Percentiles rank a stretch among this genome's conserved stretches.
Conservation (phyloP, 2,888 invertebrate species). For the Ophion ventricosus region DNA sequence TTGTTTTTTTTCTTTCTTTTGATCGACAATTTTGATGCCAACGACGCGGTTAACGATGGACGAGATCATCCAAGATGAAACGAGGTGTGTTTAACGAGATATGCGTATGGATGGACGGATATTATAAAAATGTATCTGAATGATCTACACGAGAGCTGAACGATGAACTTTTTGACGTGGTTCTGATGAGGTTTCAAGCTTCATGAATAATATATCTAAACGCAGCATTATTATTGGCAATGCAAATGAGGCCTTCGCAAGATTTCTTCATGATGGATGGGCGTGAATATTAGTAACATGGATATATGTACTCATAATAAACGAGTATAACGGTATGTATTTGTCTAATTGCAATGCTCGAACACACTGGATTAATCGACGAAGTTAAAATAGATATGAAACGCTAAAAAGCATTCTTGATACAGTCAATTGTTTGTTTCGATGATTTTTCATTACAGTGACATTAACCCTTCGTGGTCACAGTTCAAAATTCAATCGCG, state of each 20-base stretch:
- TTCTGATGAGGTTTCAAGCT: conserved; percentile 51
- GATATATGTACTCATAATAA: conserved; percentile 1
- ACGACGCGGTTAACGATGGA: conserved; percentile 52
- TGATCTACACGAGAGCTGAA: conserved; percentile 59
- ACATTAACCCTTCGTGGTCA: too few relatives aligned
- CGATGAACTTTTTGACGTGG: conserved; percentile 49
- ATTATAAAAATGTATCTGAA: conserved; percentile 42
- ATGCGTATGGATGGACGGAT: conserved; percentile 60
- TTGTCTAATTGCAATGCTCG: background rate
- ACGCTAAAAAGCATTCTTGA: background rate
- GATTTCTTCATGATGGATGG: conserved; percentile 45
- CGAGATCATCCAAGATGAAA: conserved; percentile 63
- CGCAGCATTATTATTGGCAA: conserved; percentile 43
- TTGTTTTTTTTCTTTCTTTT: background rate
- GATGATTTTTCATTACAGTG: too few relatives aligned
- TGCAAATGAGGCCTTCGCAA: conserved; percentile 48
- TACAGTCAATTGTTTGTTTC: background rate
- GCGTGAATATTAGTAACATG: conserved; percentile 36
- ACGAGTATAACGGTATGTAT: background rate
- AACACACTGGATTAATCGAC: background rate
- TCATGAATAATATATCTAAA: conserved; percentile 45
- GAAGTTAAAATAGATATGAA: background rate
- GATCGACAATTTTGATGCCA: conserved; percentile 42
- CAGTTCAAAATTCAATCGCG: too few relatives aligned
- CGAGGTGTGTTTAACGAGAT: conserved; percentile 59